Conservation (phyloP, 1,140 invertebrate species). For the Drosophila sp. region DNA sequence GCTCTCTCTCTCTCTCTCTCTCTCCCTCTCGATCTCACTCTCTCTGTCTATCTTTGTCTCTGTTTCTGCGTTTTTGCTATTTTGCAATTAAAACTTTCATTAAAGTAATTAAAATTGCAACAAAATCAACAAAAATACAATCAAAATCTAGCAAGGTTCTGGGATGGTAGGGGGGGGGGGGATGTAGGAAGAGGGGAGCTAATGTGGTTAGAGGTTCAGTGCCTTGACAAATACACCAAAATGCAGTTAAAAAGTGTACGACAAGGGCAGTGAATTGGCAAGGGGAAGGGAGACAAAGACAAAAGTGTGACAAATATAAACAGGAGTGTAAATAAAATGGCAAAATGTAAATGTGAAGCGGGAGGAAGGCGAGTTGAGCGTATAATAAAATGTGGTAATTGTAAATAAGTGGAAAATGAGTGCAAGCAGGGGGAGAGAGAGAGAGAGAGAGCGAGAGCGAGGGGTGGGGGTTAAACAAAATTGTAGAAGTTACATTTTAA, state of each 20-base stretch:
- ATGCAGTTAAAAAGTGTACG: constrained; percentile 75
- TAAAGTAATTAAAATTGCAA: constrained; percentile 84
- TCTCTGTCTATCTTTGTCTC: constrained; percentile 18
- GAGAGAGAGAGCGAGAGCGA: background rate
- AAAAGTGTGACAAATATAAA: constrained; percentile 82
- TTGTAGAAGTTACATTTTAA: constrained; percentile 79
- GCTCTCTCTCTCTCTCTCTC: constrained; percentile 17
- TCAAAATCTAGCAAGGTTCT: constrained; percentile 69
- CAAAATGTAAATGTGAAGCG: constrained; percentile 52
- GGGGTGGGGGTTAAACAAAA: constrained; percentile 57
- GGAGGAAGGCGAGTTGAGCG: constrained; percentile 14
- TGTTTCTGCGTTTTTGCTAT: constrained; percentile 69
- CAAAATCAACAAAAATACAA: constrained; percentile 83
- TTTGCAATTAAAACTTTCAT: constrained; percentile 83
- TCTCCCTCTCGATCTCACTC: background rate
- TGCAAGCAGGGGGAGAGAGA: constrained; percentile 20
- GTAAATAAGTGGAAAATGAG: constrained; percentile 83
- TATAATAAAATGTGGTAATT: constrained; percentile 82
- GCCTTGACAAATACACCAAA: constrained; percentile 77
- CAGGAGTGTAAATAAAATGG: constrained; percentile 80
- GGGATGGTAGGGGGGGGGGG: background rate
- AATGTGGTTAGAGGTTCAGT: constrained; percentile 49
- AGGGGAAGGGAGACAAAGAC: constrained; percentile 53
- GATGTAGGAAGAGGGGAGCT: background rate
- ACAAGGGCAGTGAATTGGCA: background rate